Evolutionary conservation across 2,888 invertebrate genomes (phyloP).

Genomic region (Lepetodrilus schrolli): DNA sequence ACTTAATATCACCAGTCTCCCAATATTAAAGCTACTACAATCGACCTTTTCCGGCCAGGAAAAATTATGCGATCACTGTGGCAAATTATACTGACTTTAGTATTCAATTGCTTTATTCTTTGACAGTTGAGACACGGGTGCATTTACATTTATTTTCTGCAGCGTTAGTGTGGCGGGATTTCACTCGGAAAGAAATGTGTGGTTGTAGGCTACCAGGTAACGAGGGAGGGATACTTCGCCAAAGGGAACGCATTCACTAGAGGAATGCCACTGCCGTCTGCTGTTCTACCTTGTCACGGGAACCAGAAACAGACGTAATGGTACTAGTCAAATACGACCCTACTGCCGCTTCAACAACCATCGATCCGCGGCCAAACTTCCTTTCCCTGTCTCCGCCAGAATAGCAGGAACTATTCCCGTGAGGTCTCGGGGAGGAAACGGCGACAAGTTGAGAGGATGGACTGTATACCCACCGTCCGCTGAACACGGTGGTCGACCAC

Average conservation of each 20-base stretch:
- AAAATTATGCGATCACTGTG: slow-evolving; percentile 26
- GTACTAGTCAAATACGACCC: not conserved
- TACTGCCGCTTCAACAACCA: not conserved
- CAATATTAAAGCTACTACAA: slow-evolving; percentile 15
- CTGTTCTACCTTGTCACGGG: slow-evolving; percentile 19
- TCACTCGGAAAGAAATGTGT: not conserved
- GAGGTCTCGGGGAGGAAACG: not conserved
- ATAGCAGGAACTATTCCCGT: no score
- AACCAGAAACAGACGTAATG: slow-evolving; percentile 1
- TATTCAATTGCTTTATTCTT: slow-evolving; percentile 23
- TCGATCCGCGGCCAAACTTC: not conserved
- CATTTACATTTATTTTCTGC: slow-evolving; percentile 1
- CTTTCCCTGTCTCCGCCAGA: not conserved
- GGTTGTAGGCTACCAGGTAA: not conserved
- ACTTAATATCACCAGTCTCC: not conserved
- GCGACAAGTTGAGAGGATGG: not conserved
- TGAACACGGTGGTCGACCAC: no score
- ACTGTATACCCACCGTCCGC: no score
- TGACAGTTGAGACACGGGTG: slow-evolving; percentile 10
- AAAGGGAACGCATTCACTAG: not conserved
- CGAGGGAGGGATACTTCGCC: not conserved
- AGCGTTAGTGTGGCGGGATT: not conserved
- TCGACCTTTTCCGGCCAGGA: slow-evolving; percentile 27
- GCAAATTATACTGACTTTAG: slow-evolving; percentile 22
- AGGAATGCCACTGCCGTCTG: slow-evolving; percentile 5